Percentiles rank a stretch among this genome's conserved stretches.
Evolutionary conservation across 2,888 invertebrate genomes (phyloP).

Genomic region (Dione juno): DNA sequence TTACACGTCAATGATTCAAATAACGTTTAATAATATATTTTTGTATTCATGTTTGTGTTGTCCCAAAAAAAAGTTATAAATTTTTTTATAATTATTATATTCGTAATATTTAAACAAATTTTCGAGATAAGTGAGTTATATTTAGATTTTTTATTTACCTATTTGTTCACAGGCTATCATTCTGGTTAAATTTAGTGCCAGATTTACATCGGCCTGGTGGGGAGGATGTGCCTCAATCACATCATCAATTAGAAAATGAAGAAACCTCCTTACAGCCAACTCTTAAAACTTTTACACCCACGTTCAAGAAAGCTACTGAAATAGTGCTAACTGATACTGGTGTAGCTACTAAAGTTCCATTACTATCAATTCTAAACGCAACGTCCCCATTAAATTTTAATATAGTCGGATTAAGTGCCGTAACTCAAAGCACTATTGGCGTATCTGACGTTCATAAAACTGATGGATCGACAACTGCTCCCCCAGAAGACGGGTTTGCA

Average conservation of each 20-base stretch:
- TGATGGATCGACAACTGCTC: conserved; percentile 79
- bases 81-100: neutral
- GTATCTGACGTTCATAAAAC: conserved; percentile 66
- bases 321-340: conserved; percentile 72
- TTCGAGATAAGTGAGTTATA: neutral
- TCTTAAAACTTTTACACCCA: conserved; percentile 81
- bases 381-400: conserved; percentile 75
- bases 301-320: conserved; percentile 83
- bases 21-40: neutral
- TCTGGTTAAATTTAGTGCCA: conserved; percentile 97
- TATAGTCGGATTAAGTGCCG: conserved; percentile 68
- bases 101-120: neutral
- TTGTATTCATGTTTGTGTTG: neutral
- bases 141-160: conserved; percentile 3
- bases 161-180: conserved; percentile 87
- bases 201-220: conserved; percentile 94
- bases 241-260: conserved; percentile 92
- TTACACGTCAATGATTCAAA: conserved; percentile 7
- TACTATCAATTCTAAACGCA: conserved; percentile 70
- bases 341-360: conserved; percentile 70
- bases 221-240: conserved; percentile 92
- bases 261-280: conserved; percentile 84
- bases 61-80: neutral
- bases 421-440: conserved; percentile 63
- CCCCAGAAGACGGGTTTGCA: conserved; percentile 94